These are phyloP conservation scores for Aethina tumida DNA, from an alignment of 1,140 invertebrate genomes.

Conservation along the genomic window DNA sequence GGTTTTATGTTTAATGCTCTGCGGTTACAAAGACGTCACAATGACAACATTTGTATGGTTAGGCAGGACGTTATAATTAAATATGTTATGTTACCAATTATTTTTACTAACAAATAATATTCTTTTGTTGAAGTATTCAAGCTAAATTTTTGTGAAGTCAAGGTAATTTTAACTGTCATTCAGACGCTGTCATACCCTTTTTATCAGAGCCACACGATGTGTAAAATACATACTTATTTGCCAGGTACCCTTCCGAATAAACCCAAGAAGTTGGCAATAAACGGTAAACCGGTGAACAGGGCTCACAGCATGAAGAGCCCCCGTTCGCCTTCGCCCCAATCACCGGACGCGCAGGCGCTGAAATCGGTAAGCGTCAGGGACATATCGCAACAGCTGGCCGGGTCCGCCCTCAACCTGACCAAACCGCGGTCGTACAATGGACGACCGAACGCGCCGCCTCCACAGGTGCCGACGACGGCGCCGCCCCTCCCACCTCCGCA, in stretches of 20 bases:
- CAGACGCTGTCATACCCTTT: too few species aligned
- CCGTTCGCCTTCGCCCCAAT: slow-evolving; percentile 34
- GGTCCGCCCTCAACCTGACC: slow-evolving; percentile 8
- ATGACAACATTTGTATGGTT: neutral
- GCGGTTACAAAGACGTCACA: too few species aligned
- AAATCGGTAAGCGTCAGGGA: slow-evolving; percentile 31
- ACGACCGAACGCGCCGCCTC: slow-evolving; percentile 26
- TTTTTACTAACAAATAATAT: too few species aligned
- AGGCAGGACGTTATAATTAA: too few species aligned
- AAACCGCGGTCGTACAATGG: slow-evolving; percentile 3
- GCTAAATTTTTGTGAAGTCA: too few species aligned
- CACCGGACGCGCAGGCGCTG: slow-evolving; percentile 16
- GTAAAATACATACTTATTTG: too few species aligned
- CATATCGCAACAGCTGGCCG: slow-evolving; percentile 22
- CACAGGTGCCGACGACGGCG: slow-evolving; percentile 24
- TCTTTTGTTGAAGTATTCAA: too few species aligned
- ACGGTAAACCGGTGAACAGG: slow-evolving; percentile 40
- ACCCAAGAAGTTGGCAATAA: slow-evolving; percentile 36
- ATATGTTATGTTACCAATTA: too few species aligned
- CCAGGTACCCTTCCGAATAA: too few species aligned
- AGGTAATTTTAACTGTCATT: too few species aligned
- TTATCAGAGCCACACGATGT: too few species aligned
- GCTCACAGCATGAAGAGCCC: slow-evolving; percentile 45
- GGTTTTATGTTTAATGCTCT: too few species aligned
- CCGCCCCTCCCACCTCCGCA: slow-evolving; percentile 21